Evolutionary conservation across 2,113 vertebrate species (phyloP), one percentile per base, ranked within the genome.

Genomic region (Grammomys dolichurus): DNA sequence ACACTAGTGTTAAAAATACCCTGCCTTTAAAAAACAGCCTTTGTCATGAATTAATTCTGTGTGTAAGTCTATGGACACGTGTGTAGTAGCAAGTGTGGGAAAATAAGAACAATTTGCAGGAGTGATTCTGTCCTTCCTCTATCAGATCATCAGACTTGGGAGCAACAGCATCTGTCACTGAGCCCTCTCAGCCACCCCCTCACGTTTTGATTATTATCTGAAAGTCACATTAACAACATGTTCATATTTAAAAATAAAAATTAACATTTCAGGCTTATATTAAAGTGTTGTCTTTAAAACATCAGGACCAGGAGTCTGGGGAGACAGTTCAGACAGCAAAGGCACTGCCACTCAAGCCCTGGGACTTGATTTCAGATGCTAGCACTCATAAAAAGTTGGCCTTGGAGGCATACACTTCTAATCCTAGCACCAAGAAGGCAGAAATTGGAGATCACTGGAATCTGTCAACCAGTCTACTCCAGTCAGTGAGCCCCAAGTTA

Each of bases 191-290:
- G 46, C 76, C 51, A 14, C 6, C 7, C 28, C 28, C 46, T 78
- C 46, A 31, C 16, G 33, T 78, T 78, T 51, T 77, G 26, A 28
- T 63, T 7, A 31, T 70, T 87, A 12, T 81, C 78, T 87, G 84
- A 43, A 70, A 17, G 22, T 51, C 36, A 51, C 46, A 67, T 33
- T 51, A 31, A 48, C 91, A 33, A 93, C 85, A 43, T 88, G 6
- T 85, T 96, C 28, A 56, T 84, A 40, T 54, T 84, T 95, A 92
- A 96, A 93, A 91, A 87, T 70, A 65, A 28, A 60, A 72, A 76
- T 84, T 93, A 93, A 33, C 36, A 92, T n/a, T 69, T 19, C 11
- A 92, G 33, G 89, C 96, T 33, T 89, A 12, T 94, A 43, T 91
- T 93, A 43, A 93, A 95, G 1, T 90, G 11, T 77, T 46, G 17